Conservation (phyloP, 2,888 invertebrate genomes). For the Eurytoma californica region DNA sequence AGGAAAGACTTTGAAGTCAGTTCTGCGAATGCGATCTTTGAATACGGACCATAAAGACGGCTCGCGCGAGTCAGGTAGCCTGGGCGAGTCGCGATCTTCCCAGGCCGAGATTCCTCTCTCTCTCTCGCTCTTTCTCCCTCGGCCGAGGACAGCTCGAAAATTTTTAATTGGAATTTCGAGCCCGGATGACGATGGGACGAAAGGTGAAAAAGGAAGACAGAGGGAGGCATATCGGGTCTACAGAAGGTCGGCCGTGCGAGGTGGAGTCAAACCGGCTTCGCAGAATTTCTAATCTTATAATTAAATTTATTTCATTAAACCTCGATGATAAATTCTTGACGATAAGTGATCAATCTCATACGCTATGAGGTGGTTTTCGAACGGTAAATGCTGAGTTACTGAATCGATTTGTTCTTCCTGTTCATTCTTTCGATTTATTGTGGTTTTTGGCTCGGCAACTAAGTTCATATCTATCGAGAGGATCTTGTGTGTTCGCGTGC, state of each 20-base stretch:
- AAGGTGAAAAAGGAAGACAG: slow-evolving; percentile 39
- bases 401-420: no score
- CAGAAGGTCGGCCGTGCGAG: slow-evolving; percentile 32
- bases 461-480: no score
- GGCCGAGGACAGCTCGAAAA: slow-evolving; percentile 52
- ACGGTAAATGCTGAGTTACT: no score
- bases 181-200: slow-evolving; percentile 52
- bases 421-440: no score
- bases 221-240: not conserved
- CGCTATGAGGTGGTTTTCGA: no score
- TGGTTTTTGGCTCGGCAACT: no score
- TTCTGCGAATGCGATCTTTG: slow-evolving; percentile 42
- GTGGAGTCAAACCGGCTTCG: slow-evolving; percentile 64
- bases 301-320: slow-evolving; percentile 72
- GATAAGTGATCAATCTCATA: no score
- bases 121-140: not conserved
- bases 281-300: slow-evolving; percentile 72
- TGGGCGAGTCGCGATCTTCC: slow-evolving; percentile 14
- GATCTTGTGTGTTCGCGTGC: no score
- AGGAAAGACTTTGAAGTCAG: slow-evolving; percentile 22
- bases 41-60: slow-evolving; percentile 44
- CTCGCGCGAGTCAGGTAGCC: slow-evolving; percentile 41
- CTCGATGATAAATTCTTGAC: slow-evolving; percentile 18
- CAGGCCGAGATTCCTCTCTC: slow-evolving; percentile 31
- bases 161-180: slow-evolving; percentile 67